These are phyloP conservation scores for Anarsia innoxiella DNA, from an alignment of 2,888 invertebrate genomes.

Conservation along the genomic window DNA sequence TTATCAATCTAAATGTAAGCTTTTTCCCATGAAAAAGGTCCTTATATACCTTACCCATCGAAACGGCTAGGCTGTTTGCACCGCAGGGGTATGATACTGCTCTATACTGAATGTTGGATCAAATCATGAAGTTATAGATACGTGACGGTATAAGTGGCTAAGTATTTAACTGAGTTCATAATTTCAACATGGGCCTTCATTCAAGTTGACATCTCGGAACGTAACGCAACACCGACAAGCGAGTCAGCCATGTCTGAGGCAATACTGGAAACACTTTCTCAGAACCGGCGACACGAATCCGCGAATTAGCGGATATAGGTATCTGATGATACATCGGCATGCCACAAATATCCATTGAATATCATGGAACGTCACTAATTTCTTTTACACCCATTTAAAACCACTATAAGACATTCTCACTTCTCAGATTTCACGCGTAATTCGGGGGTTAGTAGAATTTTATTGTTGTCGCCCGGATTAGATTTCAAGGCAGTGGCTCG, in stretches of 20 bases:
- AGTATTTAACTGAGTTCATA: too few species aligned
- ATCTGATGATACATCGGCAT: not conserved
- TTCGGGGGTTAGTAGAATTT: conserved; percentile 14
- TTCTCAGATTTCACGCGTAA: conserved; percentile 13
- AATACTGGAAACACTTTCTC: conserved; percentile 9
- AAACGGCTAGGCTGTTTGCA: too few species aligned
- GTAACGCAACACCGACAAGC: conserved; percentile 6
- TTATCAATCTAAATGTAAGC: too few species aligned
- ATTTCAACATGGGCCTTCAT: too few species aligned
- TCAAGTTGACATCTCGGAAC: not conserved
- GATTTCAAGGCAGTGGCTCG: too few species aligned
- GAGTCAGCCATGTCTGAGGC: conserved; percentile 8
- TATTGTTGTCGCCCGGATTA: conserved; percentile 14
- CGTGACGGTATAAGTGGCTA: too few species aligned
- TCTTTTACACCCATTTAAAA: conserved; percentile 2
- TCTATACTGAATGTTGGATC: too few species aligned
- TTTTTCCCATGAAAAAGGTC: too few species aligned
- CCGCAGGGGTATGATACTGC: too few species aligned
- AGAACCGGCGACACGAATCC: conserved; percentile 13
- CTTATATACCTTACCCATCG: too few species aligned
- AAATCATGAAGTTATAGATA: too few species aligned
- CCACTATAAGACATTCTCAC: conserved; percentile 14
- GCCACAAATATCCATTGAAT: not conserved
- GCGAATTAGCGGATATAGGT: conserved; percentile 19
- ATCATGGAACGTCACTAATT: not conserved